A percentile compares a stretch with the other conserved stretches of the same genome.
phyloP scores from a whole-genome alignment of 2,797 vertebrate species.

The Rhincodon typus region DNA sequence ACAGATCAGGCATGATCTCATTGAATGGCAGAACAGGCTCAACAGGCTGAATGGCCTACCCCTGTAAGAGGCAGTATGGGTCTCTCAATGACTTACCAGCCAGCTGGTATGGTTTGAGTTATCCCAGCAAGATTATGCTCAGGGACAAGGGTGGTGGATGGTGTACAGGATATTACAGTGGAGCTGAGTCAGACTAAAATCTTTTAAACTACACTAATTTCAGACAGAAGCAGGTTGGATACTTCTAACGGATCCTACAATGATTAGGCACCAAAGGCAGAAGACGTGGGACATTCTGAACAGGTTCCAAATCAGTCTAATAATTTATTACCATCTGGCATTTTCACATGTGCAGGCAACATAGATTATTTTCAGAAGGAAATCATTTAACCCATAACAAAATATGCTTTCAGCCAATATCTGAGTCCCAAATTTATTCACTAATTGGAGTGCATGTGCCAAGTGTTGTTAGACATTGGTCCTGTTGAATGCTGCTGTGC shows the following conservation, averaged over 20 bases:
- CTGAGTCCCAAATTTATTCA: background rate
- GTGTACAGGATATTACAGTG: too few relatives aligned
- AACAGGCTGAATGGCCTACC: too few relatives aligned
- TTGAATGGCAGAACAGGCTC: too few relatives aligned
- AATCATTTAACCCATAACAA: background rate
- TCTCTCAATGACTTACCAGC: too few relatives aligned
- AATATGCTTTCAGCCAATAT: background rate
- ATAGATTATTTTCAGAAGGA: conserved; percentile 9
- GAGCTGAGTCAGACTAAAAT: background rate
- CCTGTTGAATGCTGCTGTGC: background rate
- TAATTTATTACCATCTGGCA: background rate
- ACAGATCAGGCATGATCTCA: too few relatives aligned
- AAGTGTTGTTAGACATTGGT: background rate
- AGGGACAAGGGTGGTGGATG: background rate
- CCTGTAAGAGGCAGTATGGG: too few relatives aligned
- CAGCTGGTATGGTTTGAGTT: too few relatives aligned
- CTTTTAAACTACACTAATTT: background rate
- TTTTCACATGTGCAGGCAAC: background rate
- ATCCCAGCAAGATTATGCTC: too few relatives aligned
- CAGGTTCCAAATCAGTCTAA: conserved; percentile 13
- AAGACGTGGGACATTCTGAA: background rate
- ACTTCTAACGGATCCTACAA: background rate
- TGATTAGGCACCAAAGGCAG: background rate
- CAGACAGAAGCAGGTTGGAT: background rate
- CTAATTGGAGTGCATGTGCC: background rate